Conservation (phyloP, 2,888 invertebrate genomes). For the Acanthosepion lycidas region DNA sequence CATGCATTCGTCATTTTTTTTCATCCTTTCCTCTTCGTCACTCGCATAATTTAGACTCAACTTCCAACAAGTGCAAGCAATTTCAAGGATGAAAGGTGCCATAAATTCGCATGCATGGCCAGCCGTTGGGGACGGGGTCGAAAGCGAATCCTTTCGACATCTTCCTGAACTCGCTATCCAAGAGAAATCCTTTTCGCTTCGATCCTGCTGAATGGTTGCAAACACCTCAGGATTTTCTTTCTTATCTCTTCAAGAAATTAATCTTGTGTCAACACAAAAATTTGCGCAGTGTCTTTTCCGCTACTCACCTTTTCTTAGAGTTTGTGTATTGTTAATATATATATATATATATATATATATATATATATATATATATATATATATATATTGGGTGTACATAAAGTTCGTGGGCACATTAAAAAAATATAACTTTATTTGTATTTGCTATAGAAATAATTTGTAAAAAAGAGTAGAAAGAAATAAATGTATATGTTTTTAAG, state of each 20-base stretch:
- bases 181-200: background rate
- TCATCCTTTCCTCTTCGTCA: too few relatives aligned
- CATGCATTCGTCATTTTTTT: too few relatives aligned
- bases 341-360: too few relatives aligned
- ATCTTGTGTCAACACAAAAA: background rate
- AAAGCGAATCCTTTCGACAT: background rate
- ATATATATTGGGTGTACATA: too few relatives aligned
- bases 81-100: background rate
- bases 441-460: too few relatives aligned
- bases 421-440: too few relatives aligned
- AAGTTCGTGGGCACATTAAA: too few relatives aligned
- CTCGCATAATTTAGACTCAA: background rate
- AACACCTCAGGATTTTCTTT: background rate
- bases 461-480: too few relatives aligned
- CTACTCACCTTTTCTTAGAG: too few relatives aligned
- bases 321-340: too few relatives aligned
- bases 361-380: too few relatives aligned
- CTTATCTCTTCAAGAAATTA: background rate
- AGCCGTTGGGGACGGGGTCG: background rate
- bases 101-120: background rate
- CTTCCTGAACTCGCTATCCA: background rate
- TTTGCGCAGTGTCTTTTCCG: background rate
- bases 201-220: background rate
- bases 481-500: too few relatives aligned
- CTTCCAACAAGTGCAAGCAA: background rate